Conservation (phyloP, 1,140 invertebrate species). For the Brachionus angularis region DNA sequence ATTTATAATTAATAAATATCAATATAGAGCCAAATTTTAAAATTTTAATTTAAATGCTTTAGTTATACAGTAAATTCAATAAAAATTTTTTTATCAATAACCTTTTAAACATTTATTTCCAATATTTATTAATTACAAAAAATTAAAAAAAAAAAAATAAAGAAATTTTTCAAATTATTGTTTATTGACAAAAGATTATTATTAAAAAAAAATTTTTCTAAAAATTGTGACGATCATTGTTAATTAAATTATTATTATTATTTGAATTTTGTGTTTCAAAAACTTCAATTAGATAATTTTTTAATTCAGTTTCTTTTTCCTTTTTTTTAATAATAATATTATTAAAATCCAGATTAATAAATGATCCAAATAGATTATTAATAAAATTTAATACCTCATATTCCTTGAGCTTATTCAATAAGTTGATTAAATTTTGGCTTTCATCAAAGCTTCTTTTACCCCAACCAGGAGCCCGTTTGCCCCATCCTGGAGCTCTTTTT, state of each 20-base stretch:
- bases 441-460: constrained; percentile 5
- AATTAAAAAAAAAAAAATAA: no score
- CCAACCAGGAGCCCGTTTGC: constrained; percentile 12
- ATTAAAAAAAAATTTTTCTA: neutral
- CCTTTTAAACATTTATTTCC: no score
- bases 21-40: no score
- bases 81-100: no score
- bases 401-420: neutral
- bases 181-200: no score
- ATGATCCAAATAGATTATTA: neutral
- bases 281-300: constrained; percentile 1
- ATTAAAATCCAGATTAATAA: no score
- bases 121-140: no score
- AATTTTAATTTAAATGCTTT: no score
- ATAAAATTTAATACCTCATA: constrained; percentile 9
- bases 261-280: neutral
- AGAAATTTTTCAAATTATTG: no score
- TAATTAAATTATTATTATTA: neutral
- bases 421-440: neutral
- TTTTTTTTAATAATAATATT: no score
- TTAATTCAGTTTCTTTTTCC: constrained; percentile 10
- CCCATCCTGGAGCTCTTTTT: constrained; percentile 27
- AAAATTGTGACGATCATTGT: neutral
- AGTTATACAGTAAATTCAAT: no score
- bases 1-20: no score